A percentile compares a stretch with the other conserved stretches of the same genome.
phyloP scores from a whole-genome alignment of 2,113 vertebrate species.

The Capra hircus region DNA sequence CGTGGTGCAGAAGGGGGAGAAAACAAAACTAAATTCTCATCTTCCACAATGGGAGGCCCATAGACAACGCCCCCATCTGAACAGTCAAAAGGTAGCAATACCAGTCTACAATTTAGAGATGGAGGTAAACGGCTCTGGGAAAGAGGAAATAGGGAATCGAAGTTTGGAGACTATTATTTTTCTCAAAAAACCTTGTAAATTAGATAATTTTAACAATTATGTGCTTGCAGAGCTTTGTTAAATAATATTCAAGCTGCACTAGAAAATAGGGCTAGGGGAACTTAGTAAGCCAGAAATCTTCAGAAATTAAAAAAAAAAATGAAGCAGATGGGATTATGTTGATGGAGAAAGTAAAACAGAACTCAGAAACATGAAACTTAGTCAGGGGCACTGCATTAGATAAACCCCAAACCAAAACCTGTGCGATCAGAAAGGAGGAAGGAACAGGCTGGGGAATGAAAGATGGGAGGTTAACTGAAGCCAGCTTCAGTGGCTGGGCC shows the following conservation, averaged over 20 bases:
- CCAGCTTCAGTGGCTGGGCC: neutral
- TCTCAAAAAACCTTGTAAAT: neutral
- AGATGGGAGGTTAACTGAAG: neutral
- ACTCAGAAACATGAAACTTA: neutral
- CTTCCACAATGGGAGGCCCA: neutral
- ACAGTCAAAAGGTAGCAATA: neutral
- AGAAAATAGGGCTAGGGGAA: neutral
- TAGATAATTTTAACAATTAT: neutral
- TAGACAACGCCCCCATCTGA: neutral
- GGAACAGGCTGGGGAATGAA: neutral
- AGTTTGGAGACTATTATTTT: neutral
- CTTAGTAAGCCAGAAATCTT: neutral
- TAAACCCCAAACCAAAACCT: neutral
- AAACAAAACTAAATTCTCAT: neutral
- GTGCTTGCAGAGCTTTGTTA: neutral
- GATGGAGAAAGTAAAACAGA: neutral
- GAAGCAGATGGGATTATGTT: neutral
- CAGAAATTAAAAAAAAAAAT: neutral
- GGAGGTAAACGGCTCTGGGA: neutral
- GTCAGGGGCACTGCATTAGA: neutral
- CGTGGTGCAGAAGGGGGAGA: neutral
- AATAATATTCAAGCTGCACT: neutral
- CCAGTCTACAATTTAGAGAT: neutral
- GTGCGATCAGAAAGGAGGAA: neutral
- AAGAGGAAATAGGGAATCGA: neutral